A percentile compares a stretch with the other conserved stretches of the same genome.
These are phyloP conservation scores for Galerucella nymphaeae DNA, from an alignment of 2,888 invertebrate species.

Conservation along the genomic window DNA sequence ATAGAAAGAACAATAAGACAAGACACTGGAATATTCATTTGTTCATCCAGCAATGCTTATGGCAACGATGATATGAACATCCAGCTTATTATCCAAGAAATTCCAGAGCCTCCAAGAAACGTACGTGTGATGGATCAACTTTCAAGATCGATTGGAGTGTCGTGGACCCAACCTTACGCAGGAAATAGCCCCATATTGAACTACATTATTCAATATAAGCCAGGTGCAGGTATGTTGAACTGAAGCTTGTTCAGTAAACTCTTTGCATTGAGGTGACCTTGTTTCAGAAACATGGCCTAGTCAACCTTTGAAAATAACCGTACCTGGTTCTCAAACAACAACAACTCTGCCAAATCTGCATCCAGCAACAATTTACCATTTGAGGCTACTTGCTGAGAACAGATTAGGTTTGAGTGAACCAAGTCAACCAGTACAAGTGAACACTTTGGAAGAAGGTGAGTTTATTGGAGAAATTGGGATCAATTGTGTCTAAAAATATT, in stretches of 20 bases:
- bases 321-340: conserved; percentile 84
- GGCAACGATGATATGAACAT: conserved; percentile 92
- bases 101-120: conserved; percentile 90
- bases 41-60: conserved; percentile 88
- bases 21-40: conserved; percentile 90
- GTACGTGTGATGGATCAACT: conserved; percentile 86
- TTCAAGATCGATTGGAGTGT: conserved; percentile 84
- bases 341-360: conserved; percentile 83
- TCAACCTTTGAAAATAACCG: conserved; percentile 83
- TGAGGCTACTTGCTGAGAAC: conserved; percentile 90
- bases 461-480: neutral
- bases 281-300: conserved; percentile 82
- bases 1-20: conserved; percentile 86
- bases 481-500: neutral
- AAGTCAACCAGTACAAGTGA: conserved; percentile 86
- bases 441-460: conserved; percentile 83
- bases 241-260: too few relatives aligned
- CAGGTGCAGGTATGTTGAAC: conserved; percentile 74
- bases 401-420: conserved; percentile 88
- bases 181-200: conserved; percentile 90
- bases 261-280: neutral
- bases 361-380: conserved; percentile 88
- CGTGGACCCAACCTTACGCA: conserved; percentile 91
- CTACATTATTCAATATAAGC: conserved; percentile 90
- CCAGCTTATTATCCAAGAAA: conserved; percentile 90